Evolutionary conservation across 2,888 invertebrate species (phyloP).

Genomic region (Torymus auratus): DNA sequence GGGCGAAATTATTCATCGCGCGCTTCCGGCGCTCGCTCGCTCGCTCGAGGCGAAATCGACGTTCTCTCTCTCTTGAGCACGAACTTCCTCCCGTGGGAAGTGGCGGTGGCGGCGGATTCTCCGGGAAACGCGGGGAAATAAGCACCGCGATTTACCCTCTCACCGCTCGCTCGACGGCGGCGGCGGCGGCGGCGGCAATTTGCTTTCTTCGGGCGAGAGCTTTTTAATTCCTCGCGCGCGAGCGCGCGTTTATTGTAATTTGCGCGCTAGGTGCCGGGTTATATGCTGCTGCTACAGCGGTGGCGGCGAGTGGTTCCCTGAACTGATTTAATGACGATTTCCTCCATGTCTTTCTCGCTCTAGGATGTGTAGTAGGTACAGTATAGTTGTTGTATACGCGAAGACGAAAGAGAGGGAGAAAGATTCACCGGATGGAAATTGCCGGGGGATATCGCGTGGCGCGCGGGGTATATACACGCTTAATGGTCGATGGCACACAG

Average conservation of each 20-base stretch:
- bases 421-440: background rate
- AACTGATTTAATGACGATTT: constrained; percentile 28
- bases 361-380: no score
- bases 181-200: background rate
- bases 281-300: no score
- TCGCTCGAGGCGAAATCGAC: constrained; percentile 48
- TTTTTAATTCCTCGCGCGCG: constrained; percentile 24
- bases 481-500: background rate
- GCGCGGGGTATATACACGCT: background rate
- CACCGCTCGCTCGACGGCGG: background rate
- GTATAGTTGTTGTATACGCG: no score
- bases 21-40: constrained; percentile 48
- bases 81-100: constrained; percentile 21
- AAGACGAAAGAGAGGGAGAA: no score
- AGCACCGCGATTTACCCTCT: constrained; percentile 11
- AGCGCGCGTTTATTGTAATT: constrained; percentile 17
- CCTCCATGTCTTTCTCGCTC: background rate
- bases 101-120: background rate
- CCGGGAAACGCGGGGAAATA: constrained; percentile 19
- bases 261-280: constrained; percentile 3
- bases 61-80: background rate
- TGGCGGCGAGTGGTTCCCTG: background rate
- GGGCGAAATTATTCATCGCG: constrained; percentile 60
- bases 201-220: constrained; percentile 5
- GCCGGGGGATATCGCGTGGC: background rate